Conservation (phyloP, 2,888 invertebrate species). For the Drosophila nr. medialis region DNA sequence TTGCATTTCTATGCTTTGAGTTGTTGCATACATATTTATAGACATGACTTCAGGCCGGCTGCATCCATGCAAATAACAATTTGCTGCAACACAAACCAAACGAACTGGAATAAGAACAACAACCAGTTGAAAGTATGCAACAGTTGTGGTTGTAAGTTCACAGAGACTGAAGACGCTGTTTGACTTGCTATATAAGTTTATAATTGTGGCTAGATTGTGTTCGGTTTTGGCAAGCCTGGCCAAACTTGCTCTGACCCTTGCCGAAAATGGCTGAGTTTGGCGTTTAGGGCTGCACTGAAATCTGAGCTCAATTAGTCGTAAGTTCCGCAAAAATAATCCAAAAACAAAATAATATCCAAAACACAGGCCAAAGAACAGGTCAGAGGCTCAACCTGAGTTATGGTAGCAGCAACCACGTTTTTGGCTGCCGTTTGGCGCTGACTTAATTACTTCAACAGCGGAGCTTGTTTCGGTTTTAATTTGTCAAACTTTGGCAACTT, state of each 20-base stretch:
- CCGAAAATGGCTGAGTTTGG: neutral
- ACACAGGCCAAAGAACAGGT: neutral
- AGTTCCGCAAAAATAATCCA: slow-evolving; percentile 7
- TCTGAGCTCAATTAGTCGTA: slow-evolving; percentile 67
- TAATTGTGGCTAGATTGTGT: neutral
- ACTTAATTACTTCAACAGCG: slow-evolving; percentile 43
- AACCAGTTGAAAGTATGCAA: slow-evolving; percentile 28
- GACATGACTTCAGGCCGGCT: slow-evolving; percentile 63
- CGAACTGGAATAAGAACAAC: slow-evolving; percentile 33
- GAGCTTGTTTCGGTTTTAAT: slow-evolving; percentile 67
- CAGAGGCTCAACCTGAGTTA: slow-evolving; percentile 15
- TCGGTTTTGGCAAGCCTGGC: neutral
- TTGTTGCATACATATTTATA: slow-evolving; percentile 56
- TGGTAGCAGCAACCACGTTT: slow-evolving; percentile 1
- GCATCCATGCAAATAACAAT: slow-evolving; percentile 4
- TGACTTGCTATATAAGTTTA: no score
- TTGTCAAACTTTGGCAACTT: slow-evolving; percentile 52
- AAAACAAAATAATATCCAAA: neutral
- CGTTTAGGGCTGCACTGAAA: slow-evolving; percentile 45
- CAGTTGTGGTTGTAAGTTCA: slow-evolving; percentile 1
- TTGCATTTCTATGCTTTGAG: slow-evolving; percentile 52
- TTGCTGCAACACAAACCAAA: neutral
- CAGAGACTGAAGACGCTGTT: neutral
- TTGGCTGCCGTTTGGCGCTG: slow-evolving; percentile 34
- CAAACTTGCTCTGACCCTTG: neutral